Evolutionary conservation across 2,797 vertebrate genomes (phyloP), one percentile per base, ranked within the genome.

Genomic region (Fistularia commersonii): DNA sequence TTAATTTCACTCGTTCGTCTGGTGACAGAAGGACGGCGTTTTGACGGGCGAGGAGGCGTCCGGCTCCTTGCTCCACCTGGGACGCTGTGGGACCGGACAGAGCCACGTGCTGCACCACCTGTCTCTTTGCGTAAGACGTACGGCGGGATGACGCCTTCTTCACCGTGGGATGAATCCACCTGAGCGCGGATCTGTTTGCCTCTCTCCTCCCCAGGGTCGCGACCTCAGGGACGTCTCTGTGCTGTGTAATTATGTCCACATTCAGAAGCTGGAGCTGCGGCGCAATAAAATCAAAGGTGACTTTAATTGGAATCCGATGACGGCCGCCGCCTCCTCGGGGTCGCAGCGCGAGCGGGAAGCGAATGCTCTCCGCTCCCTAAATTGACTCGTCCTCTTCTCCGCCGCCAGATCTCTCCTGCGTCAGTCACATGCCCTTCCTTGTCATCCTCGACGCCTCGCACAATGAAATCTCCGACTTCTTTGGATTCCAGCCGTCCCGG

Each of bases 251-350:
- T 98, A 93, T 8, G 0, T 88, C 61, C 88, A 96, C 83, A 88
- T 99, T 3, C 90, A 94, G 76, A 96, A 92, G 75, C 79, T 99
- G 76, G 91, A 97, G 37, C 78, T 99, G 66, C 88, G 92, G 11
- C 53, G 72, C 76, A 99, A 98, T 87, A 94, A 91, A 86, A 95
- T 99, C 52, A 88, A 86, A 89, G 96, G 96, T 99, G 47, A 9
- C 32, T 40, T 36, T 45, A n/a, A 3, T 33, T 54, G 31, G 46
- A 6, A 36, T 46, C 6, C 8, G 2, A 56, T 51, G 8, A 33
- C 41, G 41, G 33, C 6, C 34, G 8, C 1, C n/a, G n/a, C n/a
- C n/a, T n/a, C n/a, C n/a, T n/a, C n/a, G n/a, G n/a, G n/a, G n/a
- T n/a, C n/a, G n/a, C 23, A 23, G 23, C 23, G 23, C 23, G 23